These are phyloP conservation scores for Sorex araneus DNA, from an alignment of 2,113 vertebrate genomes.

Conservation along the genomic window DNA sequence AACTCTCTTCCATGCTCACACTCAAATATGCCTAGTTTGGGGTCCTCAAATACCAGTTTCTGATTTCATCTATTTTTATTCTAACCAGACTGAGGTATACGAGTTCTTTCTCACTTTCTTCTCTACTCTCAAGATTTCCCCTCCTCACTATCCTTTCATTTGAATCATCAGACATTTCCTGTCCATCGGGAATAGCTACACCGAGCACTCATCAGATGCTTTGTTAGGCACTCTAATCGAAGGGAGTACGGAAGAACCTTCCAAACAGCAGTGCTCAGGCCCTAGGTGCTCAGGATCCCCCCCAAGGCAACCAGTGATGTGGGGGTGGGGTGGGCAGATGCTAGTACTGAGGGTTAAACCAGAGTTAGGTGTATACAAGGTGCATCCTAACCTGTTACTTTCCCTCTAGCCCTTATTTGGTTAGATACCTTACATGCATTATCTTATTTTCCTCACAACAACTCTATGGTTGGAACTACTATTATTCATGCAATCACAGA, in stretches of 20 bases:
- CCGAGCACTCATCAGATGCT: not conserved
- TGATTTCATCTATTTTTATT: not conserved
- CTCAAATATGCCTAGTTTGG: not conserved
- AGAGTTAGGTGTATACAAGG: too few relatives aligned
- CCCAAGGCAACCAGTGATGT: too few relatives aligned
- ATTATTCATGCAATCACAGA: conserved; percentile 2
- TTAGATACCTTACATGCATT: not conserved
- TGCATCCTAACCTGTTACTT: too few relatives aligned
- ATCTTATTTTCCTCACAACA: conserved; percentile 4
- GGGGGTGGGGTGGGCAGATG: too few relatives aligned
- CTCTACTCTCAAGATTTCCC: not conserved
- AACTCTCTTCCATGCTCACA: not conserved
- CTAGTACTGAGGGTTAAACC: too few relatives aligned
- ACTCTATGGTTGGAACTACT: not conserved
- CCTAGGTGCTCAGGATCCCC: too few relatives aligned
- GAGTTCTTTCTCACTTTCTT: conserved; percentile 26
- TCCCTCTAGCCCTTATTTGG: too few relatives aligned
- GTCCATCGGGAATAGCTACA: not conserved
- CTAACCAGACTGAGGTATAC: not conserved
- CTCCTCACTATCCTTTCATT: not conserved
- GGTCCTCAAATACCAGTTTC: conserved; percentile 10
- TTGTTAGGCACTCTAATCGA: too few relatives aligned
- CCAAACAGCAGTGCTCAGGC: too few relatives aligned
- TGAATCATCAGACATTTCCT: not conserved
- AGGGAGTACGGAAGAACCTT: too few relatives aligned